Evolutionary conservation across 2,888 invertebrate genomes (phyloP).

Genomic region (Buathra laborator): DNA sequence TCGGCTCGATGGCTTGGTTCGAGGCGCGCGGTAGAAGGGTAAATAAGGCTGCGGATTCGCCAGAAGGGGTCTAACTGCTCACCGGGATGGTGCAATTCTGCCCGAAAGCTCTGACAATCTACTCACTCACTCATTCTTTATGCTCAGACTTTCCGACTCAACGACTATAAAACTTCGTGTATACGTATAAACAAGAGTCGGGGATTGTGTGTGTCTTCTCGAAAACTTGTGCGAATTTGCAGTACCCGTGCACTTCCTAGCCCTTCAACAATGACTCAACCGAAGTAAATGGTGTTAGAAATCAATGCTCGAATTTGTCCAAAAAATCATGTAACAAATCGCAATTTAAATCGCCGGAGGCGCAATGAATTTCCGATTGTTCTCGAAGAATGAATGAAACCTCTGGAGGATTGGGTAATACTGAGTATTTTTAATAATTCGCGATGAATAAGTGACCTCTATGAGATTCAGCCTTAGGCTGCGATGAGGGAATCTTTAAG

Average conservation of each 20-base stretch:
- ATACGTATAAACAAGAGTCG: neutral
- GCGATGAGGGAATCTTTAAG: neutral
- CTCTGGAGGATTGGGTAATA: neutral
- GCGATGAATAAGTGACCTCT: neutral
- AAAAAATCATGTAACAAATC: constrained; percentile 3
- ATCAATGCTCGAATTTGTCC: constrained; percentile 2
- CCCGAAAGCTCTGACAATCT: constrained; percentile 83
- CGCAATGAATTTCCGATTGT: constrained; percentile 20
- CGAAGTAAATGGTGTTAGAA: too few relatives aligned
- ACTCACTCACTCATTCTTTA: constrained; percentile 74
- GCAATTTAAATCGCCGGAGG: constrained; percentile 12
- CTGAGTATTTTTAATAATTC: neutral
- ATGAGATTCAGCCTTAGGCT: neutral
- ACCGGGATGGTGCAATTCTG: constrained; percentile 82
- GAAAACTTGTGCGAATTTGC: constrained; percentile 40
- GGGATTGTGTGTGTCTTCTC: neutral
- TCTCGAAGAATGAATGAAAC: neutral
- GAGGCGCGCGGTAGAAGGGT: constrained; percentile 78
- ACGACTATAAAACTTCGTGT: constrained; percentile 31
- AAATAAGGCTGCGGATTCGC: constrained; percentile 85
- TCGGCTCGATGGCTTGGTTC: constrained; percentile 52
- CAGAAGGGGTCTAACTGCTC: constrained; percentile 84
- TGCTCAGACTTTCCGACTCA: constrained; percentile 63
- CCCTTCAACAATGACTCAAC: constrained; percentile 14
- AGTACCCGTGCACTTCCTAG: constrained; percentile 37